A percentile compares a stretch with the other conserved stretches of the same genome.
Evolutionary conservation across 2,888 invertebrate genomes (phyloP).

Genomic region (Steinernema hermaphroditum): DNA sequence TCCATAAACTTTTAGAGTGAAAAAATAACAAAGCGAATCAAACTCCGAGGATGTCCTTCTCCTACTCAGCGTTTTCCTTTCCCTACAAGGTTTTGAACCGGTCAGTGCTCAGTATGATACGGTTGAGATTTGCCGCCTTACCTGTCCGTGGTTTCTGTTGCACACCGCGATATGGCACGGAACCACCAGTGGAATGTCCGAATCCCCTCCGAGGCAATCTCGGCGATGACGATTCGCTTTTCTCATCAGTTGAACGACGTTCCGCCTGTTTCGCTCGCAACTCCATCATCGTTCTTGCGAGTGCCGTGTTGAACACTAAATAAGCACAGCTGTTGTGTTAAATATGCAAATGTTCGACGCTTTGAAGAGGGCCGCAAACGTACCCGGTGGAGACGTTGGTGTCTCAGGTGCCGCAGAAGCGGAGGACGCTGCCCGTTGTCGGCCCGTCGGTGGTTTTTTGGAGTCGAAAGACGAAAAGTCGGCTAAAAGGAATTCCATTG

Average conservation of each 20-base stretch:
- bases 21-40: too few relatives aligned
- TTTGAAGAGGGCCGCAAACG: slow-evolving; percentile 13
- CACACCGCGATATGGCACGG: slow-evolving; percentile 33
- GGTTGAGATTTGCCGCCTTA: background rate
- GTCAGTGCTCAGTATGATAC: background rate
- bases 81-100: too few relatives aligned
- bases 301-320: slow-evolving; percentile 30
- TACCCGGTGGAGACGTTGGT: slow-evolving; percentile 24
- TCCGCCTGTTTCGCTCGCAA: slow-evolving; percentile 26
- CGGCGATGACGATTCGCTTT: slow-evolving; percentile 29
- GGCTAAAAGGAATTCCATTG: background rate
- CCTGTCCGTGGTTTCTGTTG: slow-evolving; percentile 14
- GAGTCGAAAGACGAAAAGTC: slow-evolving; percentile 14
- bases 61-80: too few relatives aligned
- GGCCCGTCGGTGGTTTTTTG: slow-evolving; percentile 14
- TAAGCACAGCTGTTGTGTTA: slow-evolving; percentile 13
- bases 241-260: slow-evolving; percentile 26
- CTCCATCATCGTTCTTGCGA: slow-evolving; percentile 30
- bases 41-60: too few relatives aligned
- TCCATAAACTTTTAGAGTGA: too few relatives aligned
- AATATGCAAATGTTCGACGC: slow-evolving; percentile 5
- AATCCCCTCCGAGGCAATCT: background rate
- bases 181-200: background rate
- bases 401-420: slow-evolving; percentile 13
- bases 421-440: background rate